Evolutionary conservation across 2,888 invertebrate species (phyloP).

Genomic region (Nemotelus pantherinus): DNA sequence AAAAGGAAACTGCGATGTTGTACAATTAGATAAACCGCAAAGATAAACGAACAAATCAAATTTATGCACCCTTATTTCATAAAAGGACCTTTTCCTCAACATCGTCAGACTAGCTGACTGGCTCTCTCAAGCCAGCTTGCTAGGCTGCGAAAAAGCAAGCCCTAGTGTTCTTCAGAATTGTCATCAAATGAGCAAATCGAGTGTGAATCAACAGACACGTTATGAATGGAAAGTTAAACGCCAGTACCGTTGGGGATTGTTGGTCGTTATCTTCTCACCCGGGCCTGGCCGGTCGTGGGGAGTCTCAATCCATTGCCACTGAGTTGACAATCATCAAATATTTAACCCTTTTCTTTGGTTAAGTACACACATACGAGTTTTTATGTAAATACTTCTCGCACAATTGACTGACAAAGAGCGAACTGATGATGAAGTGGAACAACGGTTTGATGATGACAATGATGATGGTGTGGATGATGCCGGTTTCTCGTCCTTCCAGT

Average conservation of each 20-base stretch:
- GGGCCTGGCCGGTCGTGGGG: not conserved
- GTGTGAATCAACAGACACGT: constrained; percentile 65
- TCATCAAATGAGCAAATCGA: constrained; percentile 66
- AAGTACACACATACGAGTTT: constrained; percentile 45
- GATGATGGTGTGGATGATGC: constrained; percentile 30
- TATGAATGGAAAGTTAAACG: constrained; percentile 61
- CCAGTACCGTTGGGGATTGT: constrained; percentile 24
- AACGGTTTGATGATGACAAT: not conserved
- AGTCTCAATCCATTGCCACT: not conserved
- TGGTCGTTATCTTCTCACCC: constrained; percentile 40
- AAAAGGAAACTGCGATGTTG: constrained; percentile 32
- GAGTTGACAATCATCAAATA: constrained; percentile 38
- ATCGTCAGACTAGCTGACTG: not conserved
- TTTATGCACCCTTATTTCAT: constrained; percentile 62
- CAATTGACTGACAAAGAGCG: not conserved
- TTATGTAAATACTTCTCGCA: constrained; percentile 40
- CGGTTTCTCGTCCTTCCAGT: not conserved
- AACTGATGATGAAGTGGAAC: constrained; percentile 8
- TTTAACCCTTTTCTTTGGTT: constrained; percentile 44
- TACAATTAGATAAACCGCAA: constrained; percentile 65
- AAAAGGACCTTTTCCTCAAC: constrained; percentile 40
- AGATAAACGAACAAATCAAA: constrained; percentile 62
- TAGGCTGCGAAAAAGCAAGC: constrained; percentile 23
- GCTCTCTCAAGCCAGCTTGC: not conserved
- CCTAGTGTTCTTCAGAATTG: constrained; percentile 53